Evolutionary conservation across 2,113 vertebrate genomes (phyloP), one percentile per base, ranked within the genome.

Genomic region (Phocoena sinus): DNA sequence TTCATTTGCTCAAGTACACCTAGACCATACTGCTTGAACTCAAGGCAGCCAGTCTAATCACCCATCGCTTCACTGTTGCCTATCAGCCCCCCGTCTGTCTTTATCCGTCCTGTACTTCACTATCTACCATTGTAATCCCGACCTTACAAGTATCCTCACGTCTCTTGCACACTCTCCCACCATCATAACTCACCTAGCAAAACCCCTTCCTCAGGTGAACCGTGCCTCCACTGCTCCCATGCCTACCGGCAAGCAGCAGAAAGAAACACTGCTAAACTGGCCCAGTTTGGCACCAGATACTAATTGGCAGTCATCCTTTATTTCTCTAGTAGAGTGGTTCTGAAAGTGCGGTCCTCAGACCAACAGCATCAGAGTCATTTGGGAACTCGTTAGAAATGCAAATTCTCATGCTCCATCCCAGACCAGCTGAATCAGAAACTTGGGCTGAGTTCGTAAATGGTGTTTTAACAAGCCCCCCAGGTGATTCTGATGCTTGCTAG

Each of bases 191-290:
- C 65, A 56, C 21, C 70, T 47, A 23, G 44, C 36, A 47, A 74
- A 47, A 23, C 60, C 44, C 81, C 11, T 1, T 53, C 74, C 26
- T 68, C 18, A 2, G 44, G 12, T 33, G n/a, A 44, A 44, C 38
- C 26, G 21, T 31, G 36, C 18, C 26, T 85, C 31, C 7, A 0
- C 50, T 25, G 6, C 80, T 50, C 13, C 36, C 38, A 8, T 28
- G 15, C 67, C 74, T 31, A 1, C 0, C 7, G 56, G n/a, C 17
- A 11, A 31, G 50, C n/a, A 68, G 2, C 20, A 3, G n/a, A 4
- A 12, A 1, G 2, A n/a, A 3, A 10, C 2, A 1, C 26, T 1
- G 10, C 71, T 23, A 9, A 73, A 67, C 11, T 28, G 65, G 38
- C 62, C 53, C 38, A 4, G 0, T 73, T 50, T 73, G 85, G 41